phyloP scores from a whole-genome alignment of 2,797 vertebrate genomes.

The Hipposideros larvatus region DNA sequence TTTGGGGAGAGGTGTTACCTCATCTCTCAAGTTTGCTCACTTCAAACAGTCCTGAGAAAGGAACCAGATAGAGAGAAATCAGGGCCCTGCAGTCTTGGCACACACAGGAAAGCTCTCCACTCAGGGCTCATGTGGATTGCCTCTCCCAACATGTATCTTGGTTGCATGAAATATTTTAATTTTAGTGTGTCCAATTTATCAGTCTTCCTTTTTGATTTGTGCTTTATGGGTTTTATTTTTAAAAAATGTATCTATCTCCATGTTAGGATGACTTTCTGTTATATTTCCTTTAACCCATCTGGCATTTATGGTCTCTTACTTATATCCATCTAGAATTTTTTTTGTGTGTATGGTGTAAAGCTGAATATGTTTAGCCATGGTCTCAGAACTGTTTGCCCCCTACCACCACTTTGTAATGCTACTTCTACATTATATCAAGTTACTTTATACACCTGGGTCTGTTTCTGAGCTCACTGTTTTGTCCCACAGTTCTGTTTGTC shows the following conservation, averaged over 20 bases:
- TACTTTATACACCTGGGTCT: background rate
- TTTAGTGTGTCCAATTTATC: slow-evolving; percentile 25
- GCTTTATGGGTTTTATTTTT: background rate
- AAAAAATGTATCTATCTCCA: background rate
- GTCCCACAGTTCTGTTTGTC: background rate
- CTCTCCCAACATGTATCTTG: background rate
- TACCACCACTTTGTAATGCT: background rate
- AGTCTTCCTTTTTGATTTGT: slow-evolving; percentile 33
- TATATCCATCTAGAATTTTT: background rate
- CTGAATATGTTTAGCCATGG: background rate
- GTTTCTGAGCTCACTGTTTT: background rate
- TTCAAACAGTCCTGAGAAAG: background rate
- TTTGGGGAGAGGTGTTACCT: background rate
- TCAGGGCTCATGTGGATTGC: background rate
- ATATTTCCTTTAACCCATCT: background rate
- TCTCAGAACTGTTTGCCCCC: background rate
- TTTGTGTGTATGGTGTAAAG: background rate
- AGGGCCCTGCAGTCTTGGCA: background rate
- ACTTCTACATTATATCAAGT: background rate
- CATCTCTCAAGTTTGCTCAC: background rate
- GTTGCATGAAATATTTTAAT: background rate
- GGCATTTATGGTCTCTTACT: background rate
- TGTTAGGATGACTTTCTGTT: background rate
- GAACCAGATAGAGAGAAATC: background rate
- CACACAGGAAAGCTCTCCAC: background rate